Evolutionary conservation across 2,888 invertebrate genomes (phyloP), one percentile per base, ranked within the genome.

Genomic region (Argynnis bischoffii): DNA sequence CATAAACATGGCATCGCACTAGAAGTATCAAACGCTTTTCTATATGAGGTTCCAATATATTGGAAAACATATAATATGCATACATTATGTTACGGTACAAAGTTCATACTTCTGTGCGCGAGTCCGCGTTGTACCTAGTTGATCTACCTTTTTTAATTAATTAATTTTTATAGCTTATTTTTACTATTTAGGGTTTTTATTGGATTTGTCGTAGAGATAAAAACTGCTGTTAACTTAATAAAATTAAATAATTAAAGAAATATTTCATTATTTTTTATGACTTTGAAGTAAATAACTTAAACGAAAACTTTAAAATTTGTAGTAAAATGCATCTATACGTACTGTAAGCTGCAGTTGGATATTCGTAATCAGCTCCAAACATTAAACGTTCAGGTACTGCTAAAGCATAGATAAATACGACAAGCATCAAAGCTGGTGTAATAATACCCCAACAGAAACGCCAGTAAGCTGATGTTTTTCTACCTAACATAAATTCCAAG

Each of bases 401-500:
- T 16, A 96, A 83, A 11, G 96, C 95, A 80, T 97, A 97, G 59
- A 96, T 84, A 76, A 97, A 93, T 60, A 97, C 96, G 0, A 93
- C 81, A 2, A 95, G 92, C 93, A 97, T 95, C 47, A 96, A 88
- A 0, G 94, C 67, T 0, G 97, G 97, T 0, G 96, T 96, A 3
- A 97, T 78, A 6, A 96, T 78, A 0, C 93, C 93, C 97, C 97
- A 97, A 77, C 96, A 96, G 26, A 96, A 78, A 69, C 96, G 93
- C 97, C 97, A 97, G 81, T 96, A 97, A 72, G 94, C 82, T 0
- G 95, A 94, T 0, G 79, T 94, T 82, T 95, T 95, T 35, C 92
- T 88, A 4, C 95, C 95, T 74, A 96, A 86, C 97, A 97, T 97
- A 81, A 95, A 97, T 82, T 97, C 96, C 63, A 96, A 91, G 78